Conservation (phyloP, 1,140 invertebrate genomes). For the Listronotus bonariensis region DNA sequence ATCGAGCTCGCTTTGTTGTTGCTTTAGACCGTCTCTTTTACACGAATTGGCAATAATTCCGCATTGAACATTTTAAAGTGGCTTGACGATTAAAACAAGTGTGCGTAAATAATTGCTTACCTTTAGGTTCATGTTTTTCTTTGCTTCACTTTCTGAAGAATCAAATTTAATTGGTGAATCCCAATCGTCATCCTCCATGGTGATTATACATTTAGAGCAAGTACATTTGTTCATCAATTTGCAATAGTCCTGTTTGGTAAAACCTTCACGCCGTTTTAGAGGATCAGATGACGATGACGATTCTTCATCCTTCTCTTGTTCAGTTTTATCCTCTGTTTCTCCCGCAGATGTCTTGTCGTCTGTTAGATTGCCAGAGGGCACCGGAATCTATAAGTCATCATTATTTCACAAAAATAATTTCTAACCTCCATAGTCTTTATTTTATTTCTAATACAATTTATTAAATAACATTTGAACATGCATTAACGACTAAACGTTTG, state of each 20-base stretch:
- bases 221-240: slow-evolving; percentile 12
- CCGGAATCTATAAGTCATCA: background rate
- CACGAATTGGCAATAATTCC: too few species aligned
- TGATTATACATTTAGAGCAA: slow-evolving; percentile 18
- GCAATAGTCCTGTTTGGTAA: slow-evolving; percentile 23
- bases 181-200: slow-evolving; percentile 30
- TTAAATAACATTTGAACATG: too few species aligned
- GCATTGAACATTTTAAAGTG: too few species aligned
- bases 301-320: background rate
- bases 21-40: too few species aligned
- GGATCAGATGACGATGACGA: slow-evolving; percentile 8
- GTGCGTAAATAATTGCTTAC: background rate
- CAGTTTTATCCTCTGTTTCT: background rate
- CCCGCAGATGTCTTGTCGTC: background rate
- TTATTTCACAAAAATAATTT: too few species aligned
- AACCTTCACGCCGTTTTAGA: background rate
- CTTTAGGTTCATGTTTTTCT: background rate
- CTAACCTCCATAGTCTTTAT: too few species aligned
- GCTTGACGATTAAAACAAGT: too few species aligned
- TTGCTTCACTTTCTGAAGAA: background rate
- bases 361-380: background rate
- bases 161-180: slow-evolving; percentile 23
- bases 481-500: too few species aligned
- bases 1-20: too few species aligned
- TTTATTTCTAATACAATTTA: too few species aligned